phyloP scores from a whole-genome alignment of 2,113 vertebrate genomes.

The Epinephelus cyanopodus region DNA sequence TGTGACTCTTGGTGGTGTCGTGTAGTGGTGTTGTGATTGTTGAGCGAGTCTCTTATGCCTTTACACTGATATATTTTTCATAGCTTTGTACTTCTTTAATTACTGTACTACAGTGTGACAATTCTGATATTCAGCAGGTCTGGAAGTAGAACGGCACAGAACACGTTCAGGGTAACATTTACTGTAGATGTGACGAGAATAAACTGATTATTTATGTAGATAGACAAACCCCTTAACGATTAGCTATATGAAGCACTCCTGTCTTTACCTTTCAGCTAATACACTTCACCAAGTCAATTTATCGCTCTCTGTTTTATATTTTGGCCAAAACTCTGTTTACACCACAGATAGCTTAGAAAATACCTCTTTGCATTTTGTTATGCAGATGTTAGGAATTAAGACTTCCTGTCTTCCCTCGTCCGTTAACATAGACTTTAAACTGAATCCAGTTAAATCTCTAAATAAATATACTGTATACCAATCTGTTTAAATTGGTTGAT shows the following conservation, averaged over 20 bases:
- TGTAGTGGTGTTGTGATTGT: constrained; percentile 76
- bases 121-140: constrained; percentile 84
- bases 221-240: neutral
- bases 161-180: constrained; percentile 69
- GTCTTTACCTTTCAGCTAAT: constrained; percentile 37
- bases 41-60: constrained; percentile 80
- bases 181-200: constrained; percentile 44
- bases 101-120: constrained; percentile 77
- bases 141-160: constrained; percentile 80
- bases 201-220: constrained; percentile 43
- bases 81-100: constrained; percentile 81
- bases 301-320: constrained; percentile 46
- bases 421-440: constrained; percentile 32
- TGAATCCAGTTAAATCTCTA: constrained; percentile 39
- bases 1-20: constrained; percentile 72
- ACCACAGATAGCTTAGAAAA: constrained; percentile 30
- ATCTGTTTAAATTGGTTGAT: constrained; percentile 61
- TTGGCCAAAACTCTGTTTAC: constrained; percentile 40
- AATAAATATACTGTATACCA: constrained; percentile 40
- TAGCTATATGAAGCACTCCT: constrained; percentile 55
- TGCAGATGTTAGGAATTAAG: constrained; percentile 45
- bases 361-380: constrained; percentile 1
- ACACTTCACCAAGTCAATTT: neutral
- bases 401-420: neutral
- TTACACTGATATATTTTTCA: constrained; percentile 79